Evolutionary conservation across 1,140 invertebrate species (phyloP), one percentile per base, ranked within the genome.

Genomic region (Heliconius melpomene): DNA sequence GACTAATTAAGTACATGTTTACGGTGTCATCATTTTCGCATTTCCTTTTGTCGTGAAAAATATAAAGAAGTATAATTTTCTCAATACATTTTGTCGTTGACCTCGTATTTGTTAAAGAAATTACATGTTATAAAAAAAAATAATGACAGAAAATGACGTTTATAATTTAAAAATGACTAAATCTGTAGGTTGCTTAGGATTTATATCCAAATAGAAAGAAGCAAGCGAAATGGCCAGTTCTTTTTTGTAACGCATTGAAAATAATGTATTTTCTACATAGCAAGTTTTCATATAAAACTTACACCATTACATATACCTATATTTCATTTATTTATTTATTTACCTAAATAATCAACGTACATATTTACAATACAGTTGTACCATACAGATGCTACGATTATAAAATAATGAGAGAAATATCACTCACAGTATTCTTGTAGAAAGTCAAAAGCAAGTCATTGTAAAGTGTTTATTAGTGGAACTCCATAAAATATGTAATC

Each of bases 1-100:
- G 79, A 36, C 36, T 73, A 40, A 80, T 7, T 80, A 82, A 84
- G 76, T 73, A 83, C 26, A 79, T 70, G 72, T 79, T 60, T 79
- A 70, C 75, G 6, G 76, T 70, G 72, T 84, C 83, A 86, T 86
- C 84, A 86, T 84, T 85, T 85, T 88, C 83, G 77, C 85, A 85
- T 88, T 86, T 88, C 73, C 84, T 82, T 80, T 60, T 71, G 26
- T 66, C 26, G 23, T 29, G 26, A 23, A 66, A 66, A 29, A 13
- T 66, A 66, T 66, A 16, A 26, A 66, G 23, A 26, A 66, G 60
- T 66, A 66, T 66, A 66, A 66, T 66, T 66, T 66, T 66, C 23
- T 66, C 1, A 66, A 66, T 66, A 29, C 60, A 1, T 26, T 66
- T 8, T 66, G 11, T 26, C 60, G 6, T 5, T 66, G 60, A 29